phyloP scores from a whole-genome alignment of 35 echinoderm and acorn worm genomes.

The Heliocidaris erythrogramma region DNA sequence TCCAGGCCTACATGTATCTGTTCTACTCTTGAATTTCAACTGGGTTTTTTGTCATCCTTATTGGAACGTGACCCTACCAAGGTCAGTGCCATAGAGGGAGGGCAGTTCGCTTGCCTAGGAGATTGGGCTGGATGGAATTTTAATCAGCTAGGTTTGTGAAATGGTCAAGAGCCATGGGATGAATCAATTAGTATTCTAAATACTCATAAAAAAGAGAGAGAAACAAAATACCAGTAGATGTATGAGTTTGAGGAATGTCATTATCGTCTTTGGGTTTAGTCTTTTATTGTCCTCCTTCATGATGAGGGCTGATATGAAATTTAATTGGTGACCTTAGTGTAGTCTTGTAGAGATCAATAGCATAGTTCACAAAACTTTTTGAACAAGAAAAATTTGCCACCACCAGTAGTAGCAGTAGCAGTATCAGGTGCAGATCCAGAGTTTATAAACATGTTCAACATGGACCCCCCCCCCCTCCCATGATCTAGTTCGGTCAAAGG shows the following conservation, averaged over 20 bases:
- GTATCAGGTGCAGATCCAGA: too few relatives aligned
- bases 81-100: background rate
- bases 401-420: too few relatives aligned
- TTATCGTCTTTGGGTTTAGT: background rate
- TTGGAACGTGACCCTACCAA: background rate
- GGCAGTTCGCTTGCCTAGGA: background rate
- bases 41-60: background rate
- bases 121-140: slow-evolving; percentile 2
- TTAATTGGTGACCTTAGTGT: background rate
- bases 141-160: slow-evolving; percentile 11
- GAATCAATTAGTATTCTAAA: slow-evolving; percentile 12
- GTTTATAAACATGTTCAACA: too few relatives aligned
- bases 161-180: background rate
- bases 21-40: background rate
- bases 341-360: background rate
- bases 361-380: background rate
- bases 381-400: too few relatives aligned
- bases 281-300: background rate
- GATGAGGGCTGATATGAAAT: background rate
- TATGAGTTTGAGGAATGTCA: background rate
- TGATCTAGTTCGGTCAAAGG: too few relatives aligned
- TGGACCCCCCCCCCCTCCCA: too few relatives aligned
- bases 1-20: too few relatives aligned
- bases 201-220: background rate
- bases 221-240: background rate